Evolutionary conservation across 2,797 vertebrate genomes (phyloP), one percentile per base, ranked within the genome.

Genomic region (Propithecus deckenii): DNA sequence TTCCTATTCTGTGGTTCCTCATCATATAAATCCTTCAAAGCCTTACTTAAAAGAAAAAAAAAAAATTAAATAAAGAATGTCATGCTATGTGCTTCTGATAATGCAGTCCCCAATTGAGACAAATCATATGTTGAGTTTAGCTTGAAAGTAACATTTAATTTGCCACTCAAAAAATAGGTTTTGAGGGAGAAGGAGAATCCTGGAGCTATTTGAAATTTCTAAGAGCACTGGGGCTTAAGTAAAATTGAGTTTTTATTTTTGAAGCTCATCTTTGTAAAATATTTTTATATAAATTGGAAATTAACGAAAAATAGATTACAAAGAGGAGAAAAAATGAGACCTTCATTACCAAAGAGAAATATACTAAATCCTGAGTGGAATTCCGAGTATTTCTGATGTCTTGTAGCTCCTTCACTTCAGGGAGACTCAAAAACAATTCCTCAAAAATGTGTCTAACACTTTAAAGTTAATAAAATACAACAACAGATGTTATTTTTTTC

Each of bases 231-330:
- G 11, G 75, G 23, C 32, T 78, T 93, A 57, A 15, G 23, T 76
- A 80, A 83, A 94, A 88, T 61, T 71, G 17, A 2, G 15, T 14
- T 32, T 63, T 92, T 61, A 30, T 59, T 75, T 83, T 67, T 57
- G 6, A 41, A 91, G 28, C 7, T 80, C 78, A 95, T 43, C 32
- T 93, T 93, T 90, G 30, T 2, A 87, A 94, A 95, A 63, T 23
- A 69, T 80, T 80, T 92, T 89, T 79, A 81, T 81, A 22, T 76
- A 91, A 72, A 55, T 28, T 88, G 10, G 30, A 89, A 89, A 91
- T 78, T 38, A 90, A 52, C 52, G 57, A 96, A 96, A 94, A 69
- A 71, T 25, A 17, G 11, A 76, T 92, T 78, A 46, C 4, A 89
- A 30, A 93, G 11, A 85, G 28, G 18, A 72, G 78, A 80, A 43